These are phyloP conservation scores for Hemiscyllium ocellatum DNA, from an alignment of 2,113 vertebrate genomes.

Conservation along the genomic window DNA sequence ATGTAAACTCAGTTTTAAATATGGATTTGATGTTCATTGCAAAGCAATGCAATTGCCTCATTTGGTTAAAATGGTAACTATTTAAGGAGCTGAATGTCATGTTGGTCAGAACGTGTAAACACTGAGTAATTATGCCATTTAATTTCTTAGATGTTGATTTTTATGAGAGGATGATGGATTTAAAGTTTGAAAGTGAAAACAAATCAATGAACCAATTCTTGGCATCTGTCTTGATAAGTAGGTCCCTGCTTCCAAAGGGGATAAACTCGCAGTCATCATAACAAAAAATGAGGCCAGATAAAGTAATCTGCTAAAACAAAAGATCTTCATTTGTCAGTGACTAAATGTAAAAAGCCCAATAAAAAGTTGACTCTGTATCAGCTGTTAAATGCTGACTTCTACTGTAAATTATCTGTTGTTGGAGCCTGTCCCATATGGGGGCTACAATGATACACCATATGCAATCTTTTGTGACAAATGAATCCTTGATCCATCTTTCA, in stretches of 20 bases:
- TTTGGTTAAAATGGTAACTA: not conserved
- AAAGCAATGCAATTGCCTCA: not conserved
- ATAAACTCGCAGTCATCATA: not conserved
- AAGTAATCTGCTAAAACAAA: not conserved
- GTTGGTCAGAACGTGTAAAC: not conserved
- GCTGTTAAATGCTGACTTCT: too few relatives aligned
- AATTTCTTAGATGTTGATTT: not conserved
- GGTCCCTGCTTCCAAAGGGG: not conserved
- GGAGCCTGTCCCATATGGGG: not conserved
- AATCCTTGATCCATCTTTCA: not conserved
- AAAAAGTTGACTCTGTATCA: not conserved
- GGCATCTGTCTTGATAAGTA: not conserved
- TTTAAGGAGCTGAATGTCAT: not conserved
- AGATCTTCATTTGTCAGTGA: not conserved
- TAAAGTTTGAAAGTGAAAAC: not conserved
- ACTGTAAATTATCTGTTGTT: not conserved
- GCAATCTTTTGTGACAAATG: not conserved
- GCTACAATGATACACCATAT: not conserved
- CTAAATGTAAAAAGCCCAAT: not conserved
- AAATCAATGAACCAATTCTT: not conserved
- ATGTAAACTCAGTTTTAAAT: not conserved
- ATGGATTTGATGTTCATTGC: not conserved
- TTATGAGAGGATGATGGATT: not conserved
- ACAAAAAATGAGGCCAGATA: not conserved
- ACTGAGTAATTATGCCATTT: not conserved